phyloP scores from a whole-genome alignment of 2,113 vertebrate species.

The Scatophagus argus region DNA sequence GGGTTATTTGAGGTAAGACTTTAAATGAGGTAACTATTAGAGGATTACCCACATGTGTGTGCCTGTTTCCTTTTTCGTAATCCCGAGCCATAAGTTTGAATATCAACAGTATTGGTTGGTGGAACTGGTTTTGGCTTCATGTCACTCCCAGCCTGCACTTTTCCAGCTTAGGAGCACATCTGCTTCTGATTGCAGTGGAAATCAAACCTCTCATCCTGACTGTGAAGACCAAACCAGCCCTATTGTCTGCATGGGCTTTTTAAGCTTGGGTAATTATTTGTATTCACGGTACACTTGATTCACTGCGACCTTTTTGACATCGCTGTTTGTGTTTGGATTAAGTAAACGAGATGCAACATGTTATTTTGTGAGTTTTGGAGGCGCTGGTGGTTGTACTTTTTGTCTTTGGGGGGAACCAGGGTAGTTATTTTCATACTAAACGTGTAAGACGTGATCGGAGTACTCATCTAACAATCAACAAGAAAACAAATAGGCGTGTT shows the following conservation, averaged over 20 bases:
- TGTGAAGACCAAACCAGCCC: constrained; percentile 40
- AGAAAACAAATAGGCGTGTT: not conserved
- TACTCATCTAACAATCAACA: not conserved
- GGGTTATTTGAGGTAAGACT: constrained; percentile 51
- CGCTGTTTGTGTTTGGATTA: not conserved
- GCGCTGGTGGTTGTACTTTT: not conserved
- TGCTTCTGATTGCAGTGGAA: constrained; percentile 56
- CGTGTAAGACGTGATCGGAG: too few relatives aligned
- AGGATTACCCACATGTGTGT: constrained; percentile 20
- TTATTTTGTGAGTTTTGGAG: not conserved
- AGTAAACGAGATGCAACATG: not conserved
- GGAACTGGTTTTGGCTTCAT: constrained; percentile 37
- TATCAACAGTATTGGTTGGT: constrained; percentile 34
- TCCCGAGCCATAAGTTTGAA: constrained; percentile 25
- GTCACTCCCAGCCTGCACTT: constrained; percentile 39
- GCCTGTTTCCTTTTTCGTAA: constrained; percentile 26
- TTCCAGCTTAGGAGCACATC: constrained; percentile 51
- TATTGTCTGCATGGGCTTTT: constrained; percentile 25
- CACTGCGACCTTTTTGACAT: not conserved
- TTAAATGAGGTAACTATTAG: constrained; percentile 43
- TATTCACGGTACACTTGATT: constrained; percentile 22
- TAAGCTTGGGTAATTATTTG: constrained; percentile 20
- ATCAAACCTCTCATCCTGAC: constrained; percentile 36
- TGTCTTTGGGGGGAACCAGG: not conserved
- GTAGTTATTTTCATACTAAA: too few relatives aligned